These are phyloP conservation scores for Rhabdomys pumilio DNA, from an alignment of 2,797 vertebrate genomes.

Conservation along the genomic window DNA sequence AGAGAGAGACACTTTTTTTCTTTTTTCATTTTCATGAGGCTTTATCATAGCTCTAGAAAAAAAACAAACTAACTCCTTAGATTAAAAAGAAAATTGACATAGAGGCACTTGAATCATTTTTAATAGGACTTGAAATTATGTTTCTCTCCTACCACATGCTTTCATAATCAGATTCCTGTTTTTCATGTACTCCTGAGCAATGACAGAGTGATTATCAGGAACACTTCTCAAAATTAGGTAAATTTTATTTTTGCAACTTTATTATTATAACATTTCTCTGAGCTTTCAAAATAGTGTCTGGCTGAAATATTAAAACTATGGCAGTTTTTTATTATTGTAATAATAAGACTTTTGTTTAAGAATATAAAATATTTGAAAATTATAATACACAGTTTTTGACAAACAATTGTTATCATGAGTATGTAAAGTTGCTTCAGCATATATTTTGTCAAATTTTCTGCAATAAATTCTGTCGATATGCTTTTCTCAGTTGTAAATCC, in stretches of 20 bases:
- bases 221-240: slow-evolving; percentile 22
- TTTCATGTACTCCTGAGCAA: neutral
- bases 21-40: neutral
- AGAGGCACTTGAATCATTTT: neutral
- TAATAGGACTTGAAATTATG: neutral
- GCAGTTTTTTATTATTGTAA: neutral
- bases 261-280: slow-evolving; percentile 17
- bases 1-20: too few relatives aligned
- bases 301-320: neutral
- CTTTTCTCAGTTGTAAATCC: neutral
- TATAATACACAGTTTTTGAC: neutral
- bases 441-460: neutral
- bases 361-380: neutral
- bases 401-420: neutral
- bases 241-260: slow-evolving; percentile 28
- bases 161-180: neutral
- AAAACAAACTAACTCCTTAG: neutral
- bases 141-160: neutral
- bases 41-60: neutral
- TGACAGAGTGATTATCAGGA: neutral
- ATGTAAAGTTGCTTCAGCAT: neutral
- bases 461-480: neutral
- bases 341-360: slow-evolving; percentile 15
- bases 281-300: neutral
- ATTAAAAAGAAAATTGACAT: neutral